These are phyloP conservation scores for Myotis findleyi DNA, from an alignment of 2,797 vertebrate genomes.

Conservation along the genomic window DNA sequence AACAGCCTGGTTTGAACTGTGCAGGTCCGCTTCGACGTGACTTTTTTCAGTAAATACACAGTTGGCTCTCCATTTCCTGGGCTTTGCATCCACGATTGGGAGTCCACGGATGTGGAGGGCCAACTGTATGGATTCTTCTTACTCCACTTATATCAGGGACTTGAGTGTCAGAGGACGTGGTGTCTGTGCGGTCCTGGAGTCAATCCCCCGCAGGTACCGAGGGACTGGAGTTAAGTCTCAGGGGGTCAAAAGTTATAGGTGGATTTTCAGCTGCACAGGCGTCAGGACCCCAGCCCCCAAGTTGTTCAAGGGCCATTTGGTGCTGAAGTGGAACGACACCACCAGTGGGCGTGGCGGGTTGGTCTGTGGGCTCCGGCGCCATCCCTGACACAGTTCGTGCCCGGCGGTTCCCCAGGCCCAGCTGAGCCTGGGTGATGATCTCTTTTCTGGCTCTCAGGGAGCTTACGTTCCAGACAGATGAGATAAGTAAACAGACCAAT, in stretches of 20 bases:
- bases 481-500: neutral
- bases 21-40: neutral
- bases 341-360: neutral
- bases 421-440: neutral
- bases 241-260: neutral
- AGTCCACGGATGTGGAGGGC: neutral
- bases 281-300: neutral
- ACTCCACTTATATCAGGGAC: neutral
- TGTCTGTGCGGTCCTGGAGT: neutral
- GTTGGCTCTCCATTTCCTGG: neutral
- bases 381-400: neutral
- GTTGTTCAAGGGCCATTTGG: neutral
- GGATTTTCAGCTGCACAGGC: too few relatives aligned
- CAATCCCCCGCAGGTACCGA: neutral
- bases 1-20: neutral
- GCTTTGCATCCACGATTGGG: neutral
- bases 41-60: neutral
- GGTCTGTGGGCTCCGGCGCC: neutral
- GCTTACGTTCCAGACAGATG: neutral
- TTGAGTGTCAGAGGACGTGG: neutral
- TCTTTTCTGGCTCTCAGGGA: neutral
- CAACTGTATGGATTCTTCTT: neutral
- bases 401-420: rapidly evolving
- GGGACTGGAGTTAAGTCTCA: neutral
- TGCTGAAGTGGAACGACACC: neutral